Percentiles rank a stretch among this genome's conserved stretches.
These are phyloP conservation scores for Liodrosophila aerea DNA, from an alignment of 2,888 invertebrate genomes.

Conservation along the genomic window DNA sequence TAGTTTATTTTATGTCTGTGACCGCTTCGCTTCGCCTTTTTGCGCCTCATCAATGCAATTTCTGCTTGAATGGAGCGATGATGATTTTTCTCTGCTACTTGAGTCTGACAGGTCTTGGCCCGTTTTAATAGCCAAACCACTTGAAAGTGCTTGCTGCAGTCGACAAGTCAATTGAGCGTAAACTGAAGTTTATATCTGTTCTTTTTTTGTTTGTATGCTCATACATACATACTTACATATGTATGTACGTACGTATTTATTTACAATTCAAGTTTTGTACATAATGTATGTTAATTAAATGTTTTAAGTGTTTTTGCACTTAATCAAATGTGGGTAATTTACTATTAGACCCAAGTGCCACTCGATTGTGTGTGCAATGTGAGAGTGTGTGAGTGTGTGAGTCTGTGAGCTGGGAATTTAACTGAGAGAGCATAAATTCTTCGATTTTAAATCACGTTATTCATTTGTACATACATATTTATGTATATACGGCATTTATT, in stretches of 20 bases:
- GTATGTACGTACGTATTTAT: slow-evolving; percentile 16
- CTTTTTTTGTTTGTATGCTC: slow-evolving; percentile 12
- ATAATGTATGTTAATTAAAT: slow-evolving; percentile 25
- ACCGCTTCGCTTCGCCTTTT: slow-evolving; percentile 2
- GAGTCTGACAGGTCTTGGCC: slow-evolving; percentile 64
- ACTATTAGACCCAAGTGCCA: slow-evolving; percentile 9
- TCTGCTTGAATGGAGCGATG: slow-evolving; percentile 57
- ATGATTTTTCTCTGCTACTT: slow-evolving; percentile 55
- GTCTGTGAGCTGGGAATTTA: no score
- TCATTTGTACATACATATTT: no score
- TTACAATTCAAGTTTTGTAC: slow-evolving; percentile 15
- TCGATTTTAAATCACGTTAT: no score
- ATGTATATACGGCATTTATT: no score
- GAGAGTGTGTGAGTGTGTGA: neutral
- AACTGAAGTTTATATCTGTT: slow-evolving; percentile 42
- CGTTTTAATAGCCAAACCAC: slow-evolving; percentile 65
- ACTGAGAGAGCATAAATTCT: no score
- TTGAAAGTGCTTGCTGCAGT: slow-evolving; percentile 54
- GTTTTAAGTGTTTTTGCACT: slow-evolving; percentile 3
- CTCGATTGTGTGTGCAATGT: neutral
- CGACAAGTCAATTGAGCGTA: slow-evolving; percentile 61
- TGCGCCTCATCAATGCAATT: slow-evolving; percentile 49
- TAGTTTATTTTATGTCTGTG: no score
- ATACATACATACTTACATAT: neutral
- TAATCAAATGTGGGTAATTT: slow-evolving; percentile 13